These are phyloP conservation scores for Entelurus aequoreus DNA, from an alignment of 2,113 vertebrate species.

Conservation along the genomic window DNA sequence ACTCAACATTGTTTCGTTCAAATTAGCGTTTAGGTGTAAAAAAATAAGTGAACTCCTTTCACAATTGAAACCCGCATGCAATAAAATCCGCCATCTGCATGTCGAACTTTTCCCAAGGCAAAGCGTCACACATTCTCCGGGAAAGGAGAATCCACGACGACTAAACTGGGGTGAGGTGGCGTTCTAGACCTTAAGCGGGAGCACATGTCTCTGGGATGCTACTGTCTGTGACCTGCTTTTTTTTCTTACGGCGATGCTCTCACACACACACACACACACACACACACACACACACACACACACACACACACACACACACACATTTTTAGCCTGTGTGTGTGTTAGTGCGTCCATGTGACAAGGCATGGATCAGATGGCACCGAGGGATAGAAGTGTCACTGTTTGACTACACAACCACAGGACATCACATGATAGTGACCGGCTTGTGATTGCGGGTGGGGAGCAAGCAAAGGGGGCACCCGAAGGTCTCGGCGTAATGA, in stretches of 20 bases:
- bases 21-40: too few species aligned
- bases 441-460: conserved; percentile 53
- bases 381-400: conserved; percentile 90
- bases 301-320: conserved; percentile 19
- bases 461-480: conserved; percentile 46
- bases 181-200: conserved; percentile 53
- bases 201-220: conserved; percentile 74
- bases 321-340: conserved; percentile 63
- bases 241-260: conserved; percentile 14
- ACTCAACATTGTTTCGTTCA: too few species aligned
- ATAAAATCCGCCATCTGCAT: too few species aligned
- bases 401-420: conserved; percentile 84
- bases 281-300: conserved; percentile 16
- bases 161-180: not conserved
- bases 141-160: not conserved
- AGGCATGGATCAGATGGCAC: conserved; percentile 79
- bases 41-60: too few species aligned
- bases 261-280: conserved; percentile 14
- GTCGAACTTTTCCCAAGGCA: not conserved
- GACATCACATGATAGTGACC: conserved; percentile 84
- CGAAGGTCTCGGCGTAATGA: conserved; percentile 55
- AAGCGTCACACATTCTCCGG: not conserved
- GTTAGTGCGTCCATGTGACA: conserved; percentile 85
- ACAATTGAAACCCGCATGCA: too few species aligned
- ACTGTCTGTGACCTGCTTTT: conserved; percentile 79